Percentiles rank a stretch among this genome's conserved stretches.
phyloP scores from a whole-genome alignment of 2,113 vertebrate species.

The Pachyramphus minor region DNA sequence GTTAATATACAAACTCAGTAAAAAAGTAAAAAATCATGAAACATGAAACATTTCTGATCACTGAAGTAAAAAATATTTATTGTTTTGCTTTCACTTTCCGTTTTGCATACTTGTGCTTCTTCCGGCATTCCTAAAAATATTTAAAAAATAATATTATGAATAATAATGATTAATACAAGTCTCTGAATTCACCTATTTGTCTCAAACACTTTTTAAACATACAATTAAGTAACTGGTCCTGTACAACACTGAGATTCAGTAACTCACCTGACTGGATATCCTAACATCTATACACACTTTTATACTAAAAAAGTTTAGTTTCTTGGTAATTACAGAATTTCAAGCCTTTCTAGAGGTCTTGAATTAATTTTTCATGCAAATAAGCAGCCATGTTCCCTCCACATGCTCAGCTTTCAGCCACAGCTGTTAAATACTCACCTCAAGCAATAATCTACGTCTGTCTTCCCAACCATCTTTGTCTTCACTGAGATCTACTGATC shows the following conservation, averaged over 20 bases:
- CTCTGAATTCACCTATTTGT: background rate
- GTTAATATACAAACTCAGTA: background rate
- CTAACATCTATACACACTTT: background rate
- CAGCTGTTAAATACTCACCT: conserved; percentile 55
- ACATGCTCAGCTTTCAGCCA: background rate
- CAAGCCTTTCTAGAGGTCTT: background rate
- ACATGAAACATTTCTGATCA: fast-evolving
- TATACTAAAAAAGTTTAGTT: background rate
- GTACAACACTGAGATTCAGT: background rate
- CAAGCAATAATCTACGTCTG: conserved; percentile 66
- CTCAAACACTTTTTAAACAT: background rate
- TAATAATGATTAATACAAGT: background rate
- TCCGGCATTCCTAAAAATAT: conserved; percentile 82
- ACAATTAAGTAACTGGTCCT: background rate
- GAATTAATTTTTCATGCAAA: background rate
- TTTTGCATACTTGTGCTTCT: conserved; percentile 89
- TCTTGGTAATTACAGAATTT: background rate
- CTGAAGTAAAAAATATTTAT: background rate
- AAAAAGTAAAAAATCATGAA: background rate
- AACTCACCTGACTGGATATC: background rate
- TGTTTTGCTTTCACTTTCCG: conserved; percentile 74
- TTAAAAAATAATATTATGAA: background rate
- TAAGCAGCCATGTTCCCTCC: fast-evolving
- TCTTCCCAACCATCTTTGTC: conserved; percentile 83
- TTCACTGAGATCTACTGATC: conserved; percentile 66